Percentiles rank a stretch among this genome's conserved stretches.
Conservation (phyloP, 2,797 vertebrate species). For the Hypotaenidia okinawae region DNA sequence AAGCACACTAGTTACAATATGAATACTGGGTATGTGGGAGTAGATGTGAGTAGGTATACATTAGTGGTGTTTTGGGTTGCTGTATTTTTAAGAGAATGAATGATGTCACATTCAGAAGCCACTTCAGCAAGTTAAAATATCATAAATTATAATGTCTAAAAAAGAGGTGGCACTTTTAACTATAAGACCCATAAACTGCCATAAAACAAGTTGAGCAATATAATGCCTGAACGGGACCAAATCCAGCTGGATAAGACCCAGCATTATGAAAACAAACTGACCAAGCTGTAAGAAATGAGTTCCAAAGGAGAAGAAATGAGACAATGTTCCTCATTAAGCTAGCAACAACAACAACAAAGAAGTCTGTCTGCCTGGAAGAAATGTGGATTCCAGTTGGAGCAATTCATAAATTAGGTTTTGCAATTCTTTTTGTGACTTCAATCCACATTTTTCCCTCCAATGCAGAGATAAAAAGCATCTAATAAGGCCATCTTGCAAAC, state of each 20-base stretch:
- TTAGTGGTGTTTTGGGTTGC: neutral
- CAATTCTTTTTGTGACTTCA: constrained; percentile 50
- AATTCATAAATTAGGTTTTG: constrained; percentile 50
- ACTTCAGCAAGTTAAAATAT: neutral
- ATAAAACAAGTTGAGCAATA: neutral
- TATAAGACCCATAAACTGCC: neutral
- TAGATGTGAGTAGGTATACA: neutral
- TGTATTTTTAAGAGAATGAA: neutral
- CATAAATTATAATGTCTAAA: neutral
- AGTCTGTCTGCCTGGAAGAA: constrained; percentile 50
- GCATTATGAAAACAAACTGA: constrained; percentile 28
- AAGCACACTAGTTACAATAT: neutral
- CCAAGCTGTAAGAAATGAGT: neutral
- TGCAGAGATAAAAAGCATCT: constrained; percentile 36
- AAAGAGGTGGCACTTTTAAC: constrained; percentile 1
- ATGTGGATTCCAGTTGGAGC: constrained; percentile 54
- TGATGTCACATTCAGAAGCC: neutral
- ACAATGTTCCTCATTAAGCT: constrained; percentile 34
- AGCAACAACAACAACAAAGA: constrained; percentile 31
- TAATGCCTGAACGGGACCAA: neutral
- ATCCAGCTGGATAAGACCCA: constrained; percentile 39
- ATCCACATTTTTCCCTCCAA: neutral
- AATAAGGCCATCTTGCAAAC: constrained; percentile 27
- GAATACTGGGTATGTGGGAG: neutral
- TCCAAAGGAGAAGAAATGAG: constrained; percentile 41